Conservation (phyloP, 2,888 invertebrate genomes). For the Sinentomon sp. region DNA sequence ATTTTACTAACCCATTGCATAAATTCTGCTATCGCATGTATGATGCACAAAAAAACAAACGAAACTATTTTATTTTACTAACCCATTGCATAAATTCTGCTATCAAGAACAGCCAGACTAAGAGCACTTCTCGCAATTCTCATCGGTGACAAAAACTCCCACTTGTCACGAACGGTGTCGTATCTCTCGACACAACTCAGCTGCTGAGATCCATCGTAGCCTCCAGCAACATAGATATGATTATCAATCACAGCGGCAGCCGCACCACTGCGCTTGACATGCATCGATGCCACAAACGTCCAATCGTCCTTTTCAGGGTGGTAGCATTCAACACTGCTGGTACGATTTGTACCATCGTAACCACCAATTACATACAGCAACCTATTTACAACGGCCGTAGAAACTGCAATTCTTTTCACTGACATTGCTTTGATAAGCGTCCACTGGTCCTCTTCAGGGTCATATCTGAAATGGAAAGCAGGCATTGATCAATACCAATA, state of each 20-base stretch:
- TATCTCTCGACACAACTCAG: constrained; percentile 58
- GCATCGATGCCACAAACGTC: constrained; percentile 52
- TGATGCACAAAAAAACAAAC: too few relatives aligned
- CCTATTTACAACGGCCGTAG: constrained; percentile 27
- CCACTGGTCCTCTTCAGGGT: constrained; percentile 64
- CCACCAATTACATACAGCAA: constrained; percentile 59
- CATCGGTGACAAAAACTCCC: constrained; percentile 50
- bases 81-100: constrained; percentile 71
- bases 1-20: too few relatives aligned
- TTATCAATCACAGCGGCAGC: constrained; percentile 63
- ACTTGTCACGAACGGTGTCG: constrained; percentile 49
- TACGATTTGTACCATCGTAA: constrained; percentile 50
- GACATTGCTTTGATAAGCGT: constrained; percentile 42
- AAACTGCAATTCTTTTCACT: constrained; percentile 45
- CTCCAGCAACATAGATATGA: constrained; percentile 74
- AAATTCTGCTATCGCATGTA: too few relatives aligned
- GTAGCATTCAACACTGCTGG: constrained; percentile 61
- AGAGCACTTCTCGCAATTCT: constrained; percentile 58
- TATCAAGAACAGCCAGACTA: constrained; percentile 57
- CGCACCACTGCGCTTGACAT: constrained; percentile 50
- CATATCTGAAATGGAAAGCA: constrained; percentile 31
- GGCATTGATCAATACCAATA: background rate
- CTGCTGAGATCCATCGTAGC: constrained; percentile 65
- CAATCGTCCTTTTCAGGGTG: constrained; percentile 77
- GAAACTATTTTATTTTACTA: too few relatives aligned